phyloP scores from a whole-genome alignment of 1,140 invertebrate species.

The Phortica variegata region DNA sequence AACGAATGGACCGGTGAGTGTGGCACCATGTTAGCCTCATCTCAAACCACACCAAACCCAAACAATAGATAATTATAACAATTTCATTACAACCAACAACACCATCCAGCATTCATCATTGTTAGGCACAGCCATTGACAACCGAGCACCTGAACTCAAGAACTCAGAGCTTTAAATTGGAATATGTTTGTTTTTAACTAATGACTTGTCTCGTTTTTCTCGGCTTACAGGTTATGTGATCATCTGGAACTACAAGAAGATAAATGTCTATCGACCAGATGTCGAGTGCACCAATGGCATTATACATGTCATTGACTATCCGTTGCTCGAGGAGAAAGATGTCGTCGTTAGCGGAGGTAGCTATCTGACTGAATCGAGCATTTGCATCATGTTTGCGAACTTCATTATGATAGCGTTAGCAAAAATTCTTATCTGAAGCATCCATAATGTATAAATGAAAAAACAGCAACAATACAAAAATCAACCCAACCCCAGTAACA shows the following conservation, averaged over 20 bases:
- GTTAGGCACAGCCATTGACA: no score
- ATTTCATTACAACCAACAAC: no score
- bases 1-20: conserved; percentile 56
- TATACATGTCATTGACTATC: conserved; percentile 86
- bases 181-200: no score
- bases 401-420: conserved; percentile 56
- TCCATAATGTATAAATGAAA: conserved; percentile 30
- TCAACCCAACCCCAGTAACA: conserved; percentile 22
- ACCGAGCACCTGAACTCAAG: no score
- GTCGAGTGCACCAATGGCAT: conserved; percentile 91
- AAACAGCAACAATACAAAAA: conserved; percentile 19
- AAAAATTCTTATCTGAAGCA: conserved; percentile 50
- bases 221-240: conserved; percentile 74
- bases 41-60: conserved; percentile 36
- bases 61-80: conserved; percentile 14
- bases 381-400: conserved; percentile 55
- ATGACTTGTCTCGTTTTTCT: no score
- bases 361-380: conserved; percentile 50
- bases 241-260: conserved; percentile 78
- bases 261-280: conserved; percentile 82
- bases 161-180: no score
- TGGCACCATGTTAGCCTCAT: conserved; percentile 31
- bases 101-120: no score
- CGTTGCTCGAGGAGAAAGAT: conserved; percentile 80
- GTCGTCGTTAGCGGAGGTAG: conserved; percentile 66